Evolutionary conservation across 1,140 invertebrate species (phyloP).

Genomic region (Drosophila orosa): DNA sequence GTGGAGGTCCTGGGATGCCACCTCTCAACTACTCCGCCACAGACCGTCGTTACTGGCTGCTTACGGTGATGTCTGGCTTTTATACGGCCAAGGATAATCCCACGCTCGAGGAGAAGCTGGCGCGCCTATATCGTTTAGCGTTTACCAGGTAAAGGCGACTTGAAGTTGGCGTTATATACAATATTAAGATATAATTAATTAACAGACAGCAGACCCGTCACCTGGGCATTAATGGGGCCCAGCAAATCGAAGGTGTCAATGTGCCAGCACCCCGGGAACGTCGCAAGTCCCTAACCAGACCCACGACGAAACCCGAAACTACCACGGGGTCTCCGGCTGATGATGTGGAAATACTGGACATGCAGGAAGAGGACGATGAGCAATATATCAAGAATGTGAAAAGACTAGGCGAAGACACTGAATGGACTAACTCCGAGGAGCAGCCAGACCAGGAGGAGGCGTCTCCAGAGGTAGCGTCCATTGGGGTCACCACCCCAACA

Average conservation of each 20-base stretch:
- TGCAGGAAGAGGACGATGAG: slow-evolving; percentile 48
- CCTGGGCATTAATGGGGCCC: slow-evolving; percentile 86
- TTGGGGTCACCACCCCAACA: slow-evolving; percentile 22
- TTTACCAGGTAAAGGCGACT: slow-evolving; percentile 86
- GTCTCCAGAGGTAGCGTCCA: slow-evolving; percentile 22
- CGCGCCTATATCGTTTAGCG: slow-evolving; percentile 87
- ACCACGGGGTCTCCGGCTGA: slow-evolving; percentile 49
- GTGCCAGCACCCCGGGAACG: slow-evolving; percentile 67
- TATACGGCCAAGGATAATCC: slow-evolving; percentile 83
- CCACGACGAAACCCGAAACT: slow-evolving; percentile 17
- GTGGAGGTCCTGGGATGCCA: slow-evolving; percentile 47
- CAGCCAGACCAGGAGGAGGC: slow-evolving; percentile 4
- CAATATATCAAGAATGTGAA: slow-evolving; percentile 60
- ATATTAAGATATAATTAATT: slow-evolving; percentile 47
- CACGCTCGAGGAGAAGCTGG: slow-evolving; percentile 86
- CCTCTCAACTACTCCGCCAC: slow-evolving; percentile 81
- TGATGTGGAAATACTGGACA: slow-evolving; percentile 75
- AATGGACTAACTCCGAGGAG: slow-evolving; percentile 69
- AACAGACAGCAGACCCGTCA: slow-evolving; percentile 89
- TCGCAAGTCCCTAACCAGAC: slow-evolving; percentile 38
- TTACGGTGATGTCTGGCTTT: slow-evolving; percentile 88
- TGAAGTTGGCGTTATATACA: neutral
- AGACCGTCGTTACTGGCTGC: slow-evolving; percentile 90
- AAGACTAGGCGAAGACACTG: slow-evolving; percentile 50
- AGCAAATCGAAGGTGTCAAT: slow-evolving; percentile 69